Evolutionary conservation across 2,888 invertebrate genomes (phyloP).

Genomic region (Ethmia dodecea): DNA sequence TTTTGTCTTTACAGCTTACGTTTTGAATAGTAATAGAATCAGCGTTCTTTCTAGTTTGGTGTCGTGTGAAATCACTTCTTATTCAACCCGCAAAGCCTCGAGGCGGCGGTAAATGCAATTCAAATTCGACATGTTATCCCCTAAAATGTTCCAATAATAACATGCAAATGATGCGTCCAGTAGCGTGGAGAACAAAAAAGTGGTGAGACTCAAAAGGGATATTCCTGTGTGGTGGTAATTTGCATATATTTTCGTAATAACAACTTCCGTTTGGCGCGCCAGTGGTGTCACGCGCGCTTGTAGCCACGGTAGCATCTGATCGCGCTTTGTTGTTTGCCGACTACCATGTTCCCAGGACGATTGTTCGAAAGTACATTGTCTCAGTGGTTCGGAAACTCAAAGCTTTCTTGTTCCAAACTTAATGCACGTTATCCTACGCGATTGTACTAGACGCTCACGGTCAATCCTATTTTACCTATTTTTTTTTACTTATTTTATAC

Average conservation of each 20-base stretch:
- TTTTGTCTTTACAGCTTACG: constrained; percentile 29
- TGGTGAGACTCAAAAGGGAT: constrained; percentile 45
- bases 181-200: constrained; percentile 51
- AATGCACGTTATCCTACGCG: too few species aligned
- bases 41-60: constrained; percentile 11
- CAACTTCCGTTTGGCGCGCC: constrained; percentile 59
- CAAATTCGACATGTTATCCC: constrained; percentile 65
- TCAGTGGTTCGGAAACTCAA: too few species aligned
- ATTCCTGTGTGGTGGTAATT: constrained; percentile 57
- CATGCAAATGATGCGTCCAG: constrained; percentile 65
- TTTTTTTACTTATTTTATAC: too few species aligned
- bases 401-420: too few species aligned
- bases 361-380: too few species aligned
- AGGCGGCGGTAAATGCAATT: constrained; percentile 49
- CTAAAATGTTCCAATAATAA: constrained; percentile 63
- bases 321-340: constrained; percentile 25
- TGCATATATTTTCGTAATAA: constrained; percentile 71
- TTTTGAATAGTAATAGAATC: constrained; percentile 38
- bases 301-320: constrained; percentile 33
- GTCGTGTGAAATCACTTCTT: constrained; percentile 59
- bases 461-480: too few species aligned
- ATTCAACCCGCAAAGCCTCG: constrained; percentile 45
- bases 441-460: too few species aligned
- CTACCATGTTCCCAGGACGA: constrained; percentile 12
- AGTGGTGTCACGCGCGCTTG: constrained; percentile 45